phyloP scores from a whole-genome alignment of 1,140 invertebrate species.

The Eueides isabella region DNA sequence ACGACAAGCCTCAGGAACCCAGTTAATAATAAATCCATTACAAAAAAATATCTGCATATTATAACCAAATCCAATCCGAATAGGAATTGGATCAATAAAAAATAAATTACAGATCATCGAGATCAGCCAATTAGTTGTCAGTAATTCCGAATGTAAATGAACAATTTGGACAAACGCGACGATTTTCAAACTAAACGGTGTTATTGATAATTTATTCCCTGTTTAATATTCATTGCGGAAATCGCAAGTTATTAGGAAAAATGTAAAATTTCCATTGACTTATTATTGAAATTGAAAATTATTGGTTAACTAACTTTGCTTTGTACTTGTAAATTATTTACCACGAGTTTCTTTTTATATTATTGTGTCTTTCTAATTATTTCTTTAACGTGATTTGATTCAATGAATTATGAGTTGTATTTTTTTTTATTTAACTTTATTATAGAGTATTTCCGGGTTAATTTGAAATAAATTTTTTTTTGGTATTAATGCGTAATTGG shows the following conservation, averaged over 20 bases:
- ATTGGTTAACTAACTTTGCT: too few relatives aligned
- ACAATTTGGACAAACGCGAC: slow-evolving; percentile 62
- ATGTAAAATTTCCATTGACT: not conserved
- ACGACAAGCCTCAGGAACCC: too few relatives aligned
- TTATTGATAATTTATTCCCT: slow-evolving; percentile 63
- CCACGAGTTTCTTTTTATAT: not conserved
- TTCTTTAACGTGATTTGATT: not conserved
- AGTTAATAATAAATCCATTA: too few relatives aligned
- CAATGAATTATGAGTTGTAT: not conserved
- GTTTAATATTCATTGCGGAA: slow-evolving; percentile 60
- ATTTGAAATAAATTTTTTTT: not conserved
- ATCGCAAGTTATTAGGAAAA: slow-evolving; percentile 45
- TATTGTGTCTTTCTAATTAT: not conserved
- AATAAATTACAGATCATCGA: slow-evolving; percentile 37
- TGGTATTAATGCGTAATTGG: not conserved
- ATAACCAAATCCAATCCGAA: not conserved
- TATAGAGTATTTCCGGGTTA: not conserved
- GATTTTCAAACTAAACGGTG: slow-evolving; percentile 64
- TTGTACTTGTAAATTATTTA: not conserved
- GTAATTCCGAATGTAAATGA: slow-evolving; percentile 72
- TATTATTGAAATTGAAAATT: too few relatives aligned
- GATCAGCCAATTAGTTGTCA: slow-evolving; percentile 41
- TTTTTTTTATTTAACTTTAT: not conserved
- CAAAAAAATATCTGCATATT: not conserved
- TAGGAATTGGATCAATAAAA: slow-evolving; percentile 30